Percentiles rank a stretch among this genome's conserved stretches.
phyloP scores from a whole-genome alignment of 2,797 vertebrate species.

The Adrianichthys oophorus region DNA sequence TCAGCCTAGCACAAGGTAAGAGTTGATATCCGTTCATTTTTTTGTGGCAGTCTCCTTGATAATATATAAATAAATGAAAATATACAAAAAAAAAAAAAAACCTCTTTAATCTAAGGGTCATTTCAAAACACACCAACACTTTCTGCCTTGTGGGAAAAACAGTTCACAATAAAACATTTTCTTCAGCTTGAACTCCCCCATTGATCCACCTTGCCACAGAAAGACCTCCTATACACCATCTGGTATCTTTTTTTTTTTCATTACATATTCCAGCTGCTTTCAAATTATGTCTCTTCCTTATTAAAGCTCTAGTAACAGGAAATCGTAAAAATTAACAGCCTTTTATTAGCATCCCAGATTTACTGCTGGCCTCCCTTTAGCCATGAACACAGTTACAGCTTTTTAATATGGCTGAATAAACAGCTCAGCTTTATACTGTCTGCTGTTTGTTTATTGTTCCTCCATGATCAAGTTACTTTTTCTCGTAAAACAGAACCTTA shows the following conservation, averaged over 20 bases:
- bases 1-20: slow-evolving; percentile 84
- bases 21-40: background rate
- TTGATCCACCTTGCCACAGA: background rate
- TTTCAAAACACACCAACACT: background rate
- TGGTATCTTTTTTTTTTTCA: slow-evolving; percentile 5
- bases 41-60: too few species aligned
- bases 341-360: slow-evolving; percentile 55
- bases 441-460: slow-evolving; percentile 60
- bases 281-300: slow-evolving; percentile 43
- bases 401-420: slow-evolving; percentile 64
- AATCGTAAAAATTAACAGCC: slow-evolving; percentile 39
- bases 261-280: slow-evolving; percentile 36
- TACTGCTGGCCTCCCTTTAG: slow-evolving; percentile 31
- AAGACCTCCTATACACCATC: background rate
- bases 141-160: background rate
- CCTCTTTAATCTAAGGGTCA: too few species aligned
- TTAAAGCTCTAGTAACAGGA: slow-evolving; percentile 52
- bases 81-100: too few species aligned
- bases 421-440: slow-evolving; percentile 46
- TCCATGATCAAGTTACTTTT: slow-evolving; percentile 48
- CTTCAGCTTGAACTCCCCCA: background rate
- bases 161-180: background rate
- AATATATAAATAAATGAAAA: too few species aligned
- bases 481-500: slow-evolving; percentile 53
- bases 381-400: slow-evolving; percentile 24